Conservation (phyloP, 2,888 invertebrate species). For the Athrips mouffetella region DNA sequence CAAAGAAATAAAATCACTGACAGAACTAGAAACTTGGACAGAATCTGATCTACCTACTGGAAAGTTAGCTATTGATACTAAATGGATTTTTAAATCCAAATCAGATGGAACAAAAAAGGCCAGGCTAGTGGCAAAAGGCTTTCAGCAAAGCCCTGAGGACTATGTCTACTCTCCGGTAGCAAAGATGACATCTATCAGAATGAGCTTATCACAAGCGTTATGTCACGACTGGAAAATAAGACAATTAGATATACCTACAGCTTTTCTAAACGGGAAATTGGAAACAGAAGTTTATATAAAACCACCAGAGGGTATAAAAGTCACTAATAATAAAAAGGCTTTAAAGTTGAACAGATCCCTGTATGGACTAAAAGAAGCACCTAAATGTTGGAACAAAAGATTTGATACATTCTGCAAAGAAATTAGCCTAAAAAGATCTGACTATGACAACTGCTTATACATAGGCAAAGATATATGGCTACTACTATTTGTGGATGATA, state of each 20-base stretch:
- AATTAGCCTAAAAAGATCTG: background rate
- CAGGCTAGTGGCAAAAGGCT: background rate
- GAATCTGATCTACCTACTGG: constrained; percentile 6
- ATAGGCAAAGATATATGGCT: background rate
- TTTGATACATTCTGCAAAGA: background rate
- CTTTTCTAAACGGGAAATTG: no score
- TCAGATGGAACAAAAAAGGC: background rate
- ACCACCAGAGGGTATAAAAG: background rate
- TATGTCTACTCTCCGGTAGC: background rate
- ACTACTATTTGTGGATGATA: background rate
- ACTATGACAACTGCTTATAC: background rate
- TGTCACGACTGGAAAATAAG: background rate
- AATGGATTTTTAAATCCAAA: constrained; percentile 2
- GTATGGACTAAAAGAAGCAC: background rate
- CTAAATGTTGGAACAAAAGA: no score
- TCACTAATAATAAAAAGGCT: background rate
- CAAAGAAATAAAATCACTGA: background rate
- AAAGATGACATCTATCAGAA: background rate
- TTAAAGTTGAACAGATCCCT: background rate
- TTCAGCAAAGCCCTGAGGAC: background rate
- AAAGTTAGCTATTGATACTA: constrained; percentile 10
- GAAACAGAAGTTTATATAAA: background rate
- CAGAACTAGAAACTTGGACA: constrained; percentile 4
- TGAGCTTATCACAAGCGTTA: background rate
- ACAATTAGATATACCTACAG: no score